Percentiles rank a stretch among this genome's conserved stretches.
These are phyloP conservation scores for Taeniopygia guttata DNA, from an alignment of 2,797 vertebrate species.

Conservation along the genomic window DNA sequence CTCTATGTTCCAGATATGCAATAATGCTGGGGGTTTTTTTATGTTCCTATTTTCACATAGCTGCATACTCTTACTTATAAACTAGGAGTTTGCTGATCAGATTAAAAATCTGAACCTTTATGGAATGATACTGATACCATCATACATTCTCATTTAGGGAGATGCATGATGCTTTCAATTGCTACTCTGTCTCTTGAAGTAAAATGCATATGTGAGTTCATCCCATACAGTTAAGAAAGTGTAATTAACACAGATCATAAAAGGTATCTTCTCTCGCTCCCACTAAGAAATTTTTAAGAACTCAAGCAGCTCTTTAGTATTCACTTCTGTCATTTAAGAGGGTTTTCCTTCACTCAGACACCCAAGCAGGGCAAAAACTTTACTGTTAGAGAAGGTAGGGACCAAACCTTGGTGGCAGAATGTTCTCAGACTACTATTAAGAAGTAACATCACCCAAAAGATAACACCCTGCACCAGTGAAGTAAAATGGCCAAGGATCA, in stretches of 20 bases:
- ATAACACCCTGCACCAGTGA: not conserved
- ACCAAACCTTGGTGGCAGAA: not conserved
- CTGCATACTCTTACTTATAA: not conserved
- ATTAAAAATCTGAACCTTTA: not conserved
- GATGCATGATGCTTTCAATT: not conserved
- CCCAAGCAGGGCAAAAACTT: not conserved
- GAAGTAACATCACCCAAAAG: not conserved
- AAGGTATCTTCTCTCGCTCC: not conserved
- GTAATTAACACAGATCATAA: not conserved
- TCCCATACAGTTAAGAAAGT: not conserved
- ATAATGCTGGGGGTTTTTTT: not conserved
- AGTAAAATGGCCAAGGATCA: not conserved
- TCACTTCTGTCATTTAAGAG: not conserved
- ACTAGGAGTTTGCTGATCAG: not conserved
- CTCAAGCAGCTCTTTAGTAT: not conserved
- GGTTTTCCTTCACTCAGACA: not conserved
- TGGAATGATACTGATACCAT: not conserved
- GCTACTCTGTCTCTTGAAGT: not conserved
- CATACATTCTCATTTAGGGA: not conserved
- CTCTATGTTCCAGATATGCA: not conserved
- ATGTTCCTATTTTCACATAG: not conserved
- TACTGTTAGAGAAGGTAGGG: not conserved
- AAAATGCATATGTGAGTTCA: not conserved
- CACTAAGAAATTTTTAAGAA: not conserved
- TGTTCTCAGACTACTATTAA: not conserved